A percentile compares a stretch with the other conserved stretches of the same genome.
These are phyloP conservation scores for Drosophila fungiperda DNA, from an alignment of 2,888 invertebrate species.

Conservation along the genomic window DNA sequence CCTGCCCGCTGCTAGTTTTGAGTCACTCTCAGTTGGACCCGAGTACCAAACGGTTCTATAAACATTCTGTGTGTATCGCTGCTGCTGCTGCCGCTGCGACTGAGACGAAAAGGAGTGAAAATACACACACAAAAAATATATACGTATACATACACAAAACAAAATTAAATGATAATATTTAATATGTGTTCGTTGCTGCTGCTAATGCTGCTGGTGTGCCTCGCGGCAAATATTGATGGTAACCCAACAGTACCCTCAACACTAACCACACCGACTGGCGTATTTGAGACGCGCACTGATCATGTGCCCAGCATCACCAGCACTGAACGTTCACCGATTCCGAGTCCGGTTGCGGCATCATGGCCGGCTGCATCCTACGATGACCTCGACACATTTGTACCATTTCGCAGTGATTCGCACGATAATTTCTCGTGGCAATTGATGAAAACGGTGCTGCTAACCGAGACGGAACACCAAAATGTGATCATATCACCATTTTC, in stretches of 20 bases:
- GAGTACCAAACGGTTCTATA: slow-evolving; percentile 64
- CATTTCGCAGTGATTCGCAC: slow-evolving; percentile 83
- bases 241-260: slow-evolving; percentile 59
- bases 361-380: slow-evolving; percentile 49
- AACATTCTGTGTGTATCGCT: slow-evolving; percentile 29
- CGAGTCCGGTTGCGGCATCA: slow-evolving; percentile 1
- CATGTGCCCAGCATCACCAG: slow-evolving; percentile 34
- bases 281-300: slow-evolving; percentile 70
- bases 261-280: slow-evolving; percentile 64
- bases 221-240: slow-evolving; percentile 33
- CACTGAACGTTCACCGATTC: slow-evolving; percentile 6
- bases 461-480: slow-evolving; percentile 78
- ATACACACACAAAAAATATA: slow-evolving; percentile 11
- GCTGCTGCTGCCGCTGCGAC: slow-evolving; percentile 8
- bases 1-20: slow-evolving; percentile 45
- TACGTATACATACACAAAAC: slow-evolving; percentile 30
- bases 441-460: slow-evolving; percentile 86
- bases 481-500: slow-evolving; percentile 91
- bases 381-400: slow-evolving; percentile 81
- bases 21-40: slow-evolving; percentile 69
- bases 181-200: slow-evolving; percentile 34
- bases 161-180: slow-evolving; percentile 34
- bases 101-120: slow-evolving; percentile 38
- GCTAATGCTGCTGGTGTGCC: slow-evolving; percentile 13
- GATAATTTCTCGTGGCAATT: slow-evolving; percentile 90